phyloP scores from a whole-genome alignment of 2,888 invertebrate species.

The Patella depressa region DNA sequence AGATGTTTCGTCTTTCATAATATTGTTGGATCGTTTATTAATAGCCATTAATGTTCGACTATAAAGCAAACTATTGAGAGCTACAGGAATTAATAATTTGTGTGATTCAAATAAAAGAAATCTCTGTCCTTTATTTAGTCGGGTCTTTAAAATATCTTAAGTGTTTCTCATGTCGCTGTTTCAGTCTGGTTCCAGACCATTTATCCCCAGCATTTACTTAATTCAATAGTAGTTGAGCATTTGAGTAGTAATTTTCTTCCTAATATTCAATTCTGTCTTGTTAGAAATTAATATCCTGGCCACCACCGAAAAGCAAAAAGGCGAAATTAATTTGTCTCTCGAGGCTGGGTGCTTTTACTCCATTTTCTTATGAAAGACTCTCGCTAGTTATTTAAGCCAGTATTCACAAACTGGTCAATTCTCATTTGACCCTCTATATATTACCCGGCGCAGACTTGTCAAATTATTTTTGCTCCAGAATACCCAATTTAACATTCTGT shows the following conservation, averaged over 20 bases:
- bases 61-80: too few species aligned
- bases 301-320: constrained; percentile 9
- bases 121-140: too few species aligned
- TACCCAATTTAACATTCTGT: constrained; percentile 10
- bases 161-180: too few species aligned
- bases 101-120: too few species aligned
- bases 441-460: constrained; percentile 7
- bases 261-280: neutral
- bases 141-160: too few species aligned
- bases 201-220: too few species aligned
- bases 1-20: too few species aligned
- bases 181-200: too few species aligned
- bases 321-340: constrained; percentile 10
- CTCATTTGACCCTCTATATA: neutral
- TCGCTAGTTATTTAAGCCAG: neutral
- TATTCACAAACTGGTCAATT: constrained; percentile 3
- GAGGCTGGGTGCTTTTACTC: constrained; percentile 7
- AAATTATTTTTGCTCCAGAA: constrained; percentile 9
- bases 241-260: neutral
- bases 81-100: too few species aligned
- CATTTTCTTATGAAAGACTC: neutral
- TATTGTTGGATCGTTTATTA: too few species aligned
- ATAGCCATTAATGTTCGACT: too few species aligned
- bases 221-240: too few species aligned
- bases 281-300: constrained; percentile 7